phyloP scores from a whole-genome alignment of 2,888 invertebrate species.

The Drosophila algonquin region DNA sequence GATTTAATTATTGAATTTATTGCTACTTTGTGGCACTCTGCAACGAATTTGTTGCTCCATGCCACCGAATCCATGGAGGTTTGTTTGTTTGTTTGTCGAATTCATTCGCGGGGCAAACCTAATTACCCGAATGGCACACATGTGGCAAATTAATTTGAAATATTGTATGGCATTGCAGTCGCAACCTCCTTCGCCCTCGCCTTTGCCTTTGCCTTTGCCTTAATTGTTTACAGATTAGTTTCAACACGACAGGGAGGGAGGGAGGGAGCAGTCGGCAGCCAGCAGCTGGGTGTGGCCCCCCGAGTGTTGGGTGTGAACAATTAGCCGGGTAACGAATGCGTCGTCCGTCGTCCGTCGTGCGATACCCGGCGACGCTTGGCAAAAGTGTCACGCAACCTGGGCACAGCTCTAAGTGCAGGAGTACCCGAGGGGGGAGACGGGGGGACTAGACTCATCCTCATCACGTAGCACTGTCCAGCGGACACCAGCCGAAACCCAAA shows the following conservation, averaged over 20 bases:
- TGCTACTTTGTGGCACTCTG: neutral
- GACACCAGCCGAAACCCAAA: neutral
- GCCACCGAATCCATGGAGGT: neutral
- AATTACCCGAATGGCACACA: conserved; percentile 68
- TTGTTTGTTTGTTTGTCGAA: neutral
- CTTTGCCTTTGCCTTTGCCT: conserved; percentile 19
- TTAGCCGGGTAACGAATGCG: conserved; percentile 56
- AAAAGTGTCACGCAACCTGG: conserved; percentile 72
- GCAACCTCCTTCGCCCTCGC: neutral
- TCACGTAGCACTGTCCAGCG: conserved; percentile 53
- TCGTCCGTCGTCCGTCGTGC: conserved; percentile 29
- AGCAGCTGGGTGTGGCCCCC: conserved; percentile 62
- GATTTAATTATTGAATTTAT: conserved; percentile 38
- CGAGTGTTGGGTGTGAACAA: conserved; percentile 69
- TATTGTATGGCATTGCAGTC: conserved; percentile 23
- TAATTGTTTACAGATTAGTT: conserved; percentile 76
- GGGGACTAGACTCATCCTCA: conserved; percentile 35
- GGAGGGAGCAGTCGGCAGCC: neutral
- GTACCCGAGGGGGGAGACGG: neutral
- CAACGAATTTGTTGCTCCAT: conserved; percentile 23
- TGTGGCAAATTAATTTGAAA: conserved; percentile 66
- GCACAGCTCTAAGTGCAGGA: conserved; percentile 32
- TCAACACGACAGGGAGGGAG: conserved; percentile 29
- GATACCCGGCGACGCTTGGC: conserved; percentile 51
- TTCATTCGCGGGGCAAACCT: conserved; percentile 29